These are phyloP conservation scores for Sclerodermus sp. DNA, from an alignment of 2,888 invertebrate genomes.

Conservation along the genomic window DNA sequence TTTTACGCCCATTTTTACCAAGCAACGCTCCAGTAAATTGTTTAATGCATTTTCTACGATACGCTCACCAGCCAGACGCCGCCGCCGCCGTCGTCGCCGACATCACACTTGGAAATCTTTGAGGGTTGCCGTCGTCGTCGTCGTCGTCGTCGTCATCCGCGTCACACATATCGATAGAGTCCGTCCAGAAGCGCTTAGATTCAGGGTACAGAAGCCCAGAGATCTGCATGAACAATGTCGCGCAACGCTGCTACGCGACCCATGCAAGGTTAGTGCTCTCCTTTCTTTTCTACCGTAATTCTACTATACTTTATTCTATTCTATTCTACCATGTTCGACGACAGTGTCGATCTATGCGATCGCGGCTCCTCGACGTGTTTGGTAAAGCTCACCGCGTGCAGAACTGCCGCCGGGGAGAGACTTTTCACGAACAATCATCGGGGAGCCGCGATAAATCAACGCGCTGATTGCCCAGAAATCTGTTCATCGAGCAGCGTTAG, in stretches of 20 bases:
- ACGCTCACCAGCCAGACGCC: slow-evolving; percentile 10
- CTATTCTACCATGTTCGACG: too few species aligned
- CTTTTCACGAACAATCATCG: too few species aligned
- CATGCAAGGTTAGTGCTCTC: slow-evolving; percentile 44
- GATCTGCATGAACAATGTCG: slow-evolving; percentile 45
- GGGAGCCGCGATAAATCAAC: too few species aligned
- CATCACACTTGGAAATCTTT: slow-evolving; percentile 5
- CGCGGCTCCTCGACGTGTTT: too few species aligned
- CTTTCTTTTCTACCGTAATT: neutral
- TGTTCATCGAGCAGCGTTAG: too few species aligned
- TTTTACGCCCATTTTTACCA: slow-evolving; percentile 31
- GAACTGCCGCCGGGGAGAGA: too few species aligned
- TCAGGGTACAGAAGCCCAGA: slow-evolving; percentile 20
- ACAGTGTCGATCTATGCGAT: too few species aligned
- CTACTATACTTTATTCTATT: neutral
- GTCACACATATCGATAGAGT: slow-evolving; percentile 36
- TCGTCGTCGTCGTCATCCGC: too few species aligned
- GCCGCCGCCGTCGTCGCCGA: slow-evolving; percentile 1
- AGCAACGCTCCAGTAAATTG: slow-evolving; percentile 11
- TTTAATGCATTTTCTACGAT: slow-evolving; percentile 33
- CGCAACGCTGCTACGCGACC: slow-evolving; percentile 54
- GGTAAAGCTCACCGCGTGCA: too few species aligned
- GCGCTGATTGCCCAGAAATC: too few species aligned
- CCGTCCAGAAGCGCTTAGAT: slow-evolving; percentile 39
- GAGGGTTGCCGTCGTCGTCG: slow-evolving; percentile 7